These are phyloP conservation scores for Agapornis canus DNA, from an alignment of 2,797 vertebrate genomes.

Conservation along the genomic window DNA sequence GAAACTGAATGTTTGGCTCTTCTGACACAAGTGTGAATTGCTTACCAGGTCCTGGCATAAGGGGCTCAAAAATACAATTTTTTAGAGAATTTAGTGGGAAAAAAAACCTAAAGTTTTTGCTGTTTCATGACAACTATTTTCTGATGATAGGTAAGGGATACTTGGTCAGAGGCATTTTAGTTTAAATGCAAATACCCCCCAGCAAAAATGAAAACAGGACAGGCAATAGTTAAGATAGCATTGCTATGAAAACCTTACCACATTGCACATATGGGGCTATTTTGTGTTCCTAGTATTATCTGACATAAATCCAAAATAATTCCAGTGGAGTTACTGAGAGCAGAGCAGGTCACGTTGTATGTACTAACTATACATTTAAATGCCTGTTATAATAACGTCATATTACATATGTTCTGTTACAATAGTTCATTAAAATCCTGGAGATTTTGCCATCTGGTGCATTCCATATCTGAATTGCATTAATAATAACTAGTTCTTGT, in stretches of 20 bases:
- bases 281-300: constrained; percentile 67
- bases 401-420: constrained; percentile 73
- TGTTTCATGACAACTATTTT: background rate
- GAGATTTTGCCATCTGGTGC: constrained; percentile 66
- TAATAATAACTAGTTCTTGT: constrained; percentile 62
- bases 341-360: constrained; percentile 57
- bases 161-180: background rate
- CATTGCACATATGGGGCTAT: constrained; percentile 67
- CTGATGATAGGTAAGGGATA: background rate
- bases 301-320: constrained; percentile 72
- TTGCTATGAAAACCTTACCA: constrained; percentile 52
- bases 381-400: constrained; percentile 69
- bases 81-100: background rate
- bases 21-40: background rate
- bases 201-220: constrained; percentile 16
- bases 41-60: background rate
- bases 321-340: constrained; percentile 65
- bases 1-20: background rate
- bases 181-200: background rate
- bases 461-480: constrained; percentile 57
- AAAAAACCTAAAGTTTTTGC: background rate
- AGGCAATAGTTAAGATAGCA: constrained; percentile 66
- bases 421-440: constrained; percentile 69
- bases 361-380: constrained; percentile 72
- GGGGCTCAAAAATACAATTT: background rate